These are phyloP conservation scores for Nesoenas mayeri DNA, from an alignment of 2,113 vertebrate genomes.

Conservation along the genomic window DNA sequence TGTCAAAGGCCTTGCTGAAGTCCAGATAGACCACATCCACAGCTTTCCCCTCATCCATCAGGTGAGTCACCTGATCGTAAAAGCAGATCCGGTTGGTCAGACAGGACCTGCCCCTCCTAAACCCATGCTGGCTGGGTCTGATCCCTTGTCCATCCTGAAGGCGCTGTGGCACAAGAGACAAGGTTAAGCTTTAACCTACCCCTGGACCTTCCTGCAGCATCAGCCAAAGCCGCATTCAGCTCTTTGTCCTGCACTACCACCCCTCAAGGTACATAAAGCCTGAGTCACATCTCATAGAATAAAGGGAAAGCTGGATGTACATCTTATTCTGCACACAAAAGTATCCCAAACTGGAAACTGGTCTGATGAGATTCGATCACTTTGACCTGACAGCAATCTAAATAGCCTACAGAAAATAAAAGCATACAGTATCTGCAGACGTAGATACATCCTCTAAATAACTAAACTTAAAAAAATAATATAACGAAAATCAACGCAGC, in stretches of 20 bases:
- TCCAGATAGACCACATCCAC: no score
- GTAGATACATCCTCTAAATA: not conserved
- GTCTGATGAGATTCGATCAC: not conserved
- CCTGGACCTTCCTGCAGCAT: not conserved
- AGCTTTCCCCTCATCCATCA: no score
- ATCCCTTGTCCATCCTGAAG: no score
- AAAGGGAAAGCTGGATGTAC: not conserved
- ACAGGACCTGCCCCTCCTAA: no score
- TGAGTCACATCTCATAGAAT: not conserved
- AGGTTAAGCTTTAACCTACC: not conserved
- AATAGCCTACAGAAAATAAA: not conserved
- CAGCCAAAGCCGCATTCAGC: not conserved
- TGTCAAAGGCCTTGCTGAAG: no score
- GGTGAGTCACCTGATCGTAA: no score
- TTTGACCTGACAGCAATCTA: not conserved
- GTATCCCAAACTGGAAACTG: not conserved
- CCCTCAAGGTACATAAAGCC: not conserved
- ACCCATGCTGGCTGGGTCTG: no score
- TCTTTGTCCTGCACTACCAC: not conserved
- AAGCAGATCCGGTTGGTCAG: no score
- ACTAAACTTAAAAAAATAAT: not conserved
- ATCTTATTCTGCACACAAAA: not conserved
- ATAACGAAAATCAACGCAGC: not conserved
- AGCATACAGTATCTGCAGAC: not conserved
- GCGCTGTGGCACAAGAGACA: not conserved